Percentiles rank a stretch among this genome's conserved stretches.
phyloP scores from a whole-genome alignment of 1,140 invertebrate genomes.

The Odontomachus brunneus region DNA sequence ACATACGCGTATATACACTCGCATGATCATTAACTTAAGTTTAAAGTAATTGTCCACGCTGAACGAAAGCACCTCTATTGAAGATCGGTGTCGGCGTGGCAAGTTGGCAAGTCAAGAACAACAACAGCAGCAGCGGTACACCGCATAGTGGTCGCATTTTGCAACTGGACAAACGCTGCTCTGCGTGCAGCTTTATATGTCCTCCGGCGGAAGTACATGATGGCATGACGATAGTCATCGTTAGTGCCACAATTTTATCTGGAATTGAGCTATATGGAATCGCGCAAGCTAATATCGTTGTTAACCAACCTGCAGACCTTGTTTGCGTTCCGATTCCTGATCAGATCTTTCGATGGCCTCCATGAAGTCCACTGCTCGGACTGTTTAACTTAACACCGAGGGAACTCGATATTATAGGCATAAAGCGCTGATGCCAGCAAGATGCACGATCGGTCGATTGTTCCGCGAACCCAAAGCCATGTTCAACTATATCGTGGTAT shows the following conservation, averaged over 20 bases:
- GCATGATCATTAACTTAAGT: background rate
- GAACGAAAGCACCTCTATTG: slow-evolving; percentile 37
- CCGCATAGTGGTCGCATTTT: slow-evolving; percentile 58
- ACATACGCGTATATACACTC: no score
- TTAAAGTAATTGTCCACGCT: background rate
- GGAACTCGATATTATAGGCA: background rate
- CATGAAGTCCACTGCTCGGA: background rate
- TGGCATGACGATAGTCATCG: slow-evolving; percentile 43
- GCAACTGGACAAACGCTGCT: slow-evolving; percentile 13
- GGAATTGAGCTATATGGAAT: slow-evolving; percentile 60
- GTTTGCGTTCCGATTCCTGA: background rate
- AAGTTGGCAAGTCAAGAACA: slow-evolving; percentile 45
- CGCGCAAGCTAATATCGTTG: background rate
- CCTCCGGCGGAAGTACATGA: slow-evolving; percentile 61
- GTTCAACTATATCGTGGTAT: no score
- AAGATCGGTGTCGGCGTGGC: slow-evolving; percentile 24
- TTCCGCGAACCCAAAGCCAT: slow-evolving; percentile 31
- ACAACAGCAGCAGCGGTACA: slow-evolving; percentile 40
- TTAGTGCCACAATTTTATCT: slow-evolving; percentile 72
- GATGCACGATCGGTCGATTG: slow-evolving; percentile 8
- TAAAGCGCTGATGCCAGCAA: background rate
- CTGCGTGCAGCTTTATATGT: slow-evolving; percentile 64
- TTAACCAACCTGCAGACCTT: slow-evolving; percentile 53
- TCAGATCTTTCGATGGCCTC: slow-evolving; percentile 28
- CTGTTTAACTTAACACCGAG: slow-evolving; percentile 5